phyloP scores from a whole-genome alignment of 2,888 invertebrate genomes.

The Laothoe populi region DNA sequence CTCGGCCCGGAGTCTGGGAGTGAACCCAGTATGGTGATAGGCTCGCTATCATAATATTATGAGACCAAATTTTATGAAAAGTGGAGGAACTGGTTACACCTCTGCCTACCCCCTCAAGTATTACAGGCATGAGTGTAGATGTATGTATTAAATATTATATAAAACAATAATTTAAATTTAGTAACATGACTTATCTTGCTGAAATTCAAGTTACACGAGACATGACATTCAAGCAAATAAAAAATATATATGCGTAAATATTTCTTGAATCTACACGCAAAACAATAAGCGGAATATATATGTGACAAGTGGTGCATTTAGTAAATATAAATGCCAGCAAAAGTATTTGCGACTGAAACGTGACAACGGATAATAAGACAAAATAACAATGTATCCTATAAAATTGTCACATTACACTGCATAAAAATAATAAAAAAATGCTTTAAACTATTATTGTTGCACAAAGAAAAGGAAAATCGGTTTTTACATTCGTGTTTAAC shows the following conservation, averaged over 20 bases:
- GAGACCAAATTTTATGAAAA: no score
- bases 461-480: not conserved
- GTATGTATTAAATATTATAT: not conserved
- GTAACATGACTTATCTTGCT: no score
- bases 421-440: not conserved
- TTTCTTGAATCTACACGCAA: constrained; percentile 34
- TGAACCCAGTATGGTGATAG: no score
- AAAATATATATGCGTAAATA: constrained; percentile 49
- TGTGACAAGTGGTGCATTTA: constrained; percentile 42
- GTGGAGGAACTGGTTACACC: no score
- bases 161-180: not conserved
- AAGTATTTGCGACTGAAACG: constrained; percentile 26
- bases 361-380: constrained; percentile 10
- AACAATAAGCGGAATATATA: constrained; percentile 41
- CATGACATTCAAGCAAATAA: constrained; percentile 44
- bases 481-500: no score
- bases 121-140: no score
- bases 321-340: constrained; percentile 26
- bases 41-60: no score
- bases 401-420: constrained; percentile 20
- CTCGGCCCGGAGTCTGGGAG: no score
- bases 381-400: constrained; percentile 5
- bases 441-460: not conserved
- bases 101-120: no score
- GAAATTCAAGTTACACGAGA: constrained; percentile 2